These are phyloP conservation scores for Lycaena phlaeas DNA, from an alignment of 2,888 invertebrate species.

Conservation along the genomic window DNA sequence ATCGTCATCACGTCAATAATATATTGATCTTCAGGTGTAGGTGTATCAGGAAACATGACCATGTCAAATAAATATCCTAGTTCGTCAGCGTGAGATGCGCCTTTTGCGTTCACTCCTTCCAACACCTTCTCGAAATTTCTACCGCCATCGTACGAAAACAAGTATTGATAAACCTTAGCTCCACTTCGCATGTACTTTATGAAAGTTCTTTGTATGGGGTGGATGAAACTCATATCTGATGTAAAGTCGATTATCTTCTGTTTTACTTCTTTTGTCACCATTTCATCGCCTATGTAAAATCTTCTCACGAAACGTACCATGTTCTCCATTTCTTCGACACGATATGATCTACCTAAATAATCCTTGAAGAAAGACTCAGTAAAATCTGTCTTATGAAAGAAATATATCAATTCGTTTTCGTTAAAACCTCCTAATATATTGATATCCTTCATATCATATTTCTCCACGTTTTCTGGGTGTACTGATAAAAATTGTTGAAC, in stretches of 20 bases:
- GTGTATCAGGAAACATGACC: conserved; percentile 15
- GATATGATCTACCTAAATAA: neutral
- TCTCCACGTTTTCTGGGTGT: conserved; percentile 26
- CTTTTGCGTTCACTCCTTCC: conserved; percentile 20
- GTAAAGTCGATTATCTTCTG: conserved; percentile 27
- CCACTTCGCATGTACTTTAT: conserved; percentile 29
- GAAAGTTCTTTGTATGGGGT: conserved; percentile 29
- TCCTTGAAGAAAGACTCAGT: neutral
- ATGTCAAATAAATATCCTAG: conserved; percentile 33
- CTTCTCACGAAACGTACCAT: conserved; percentile 29
- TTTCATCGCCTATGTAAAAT: conserved; percentile 40
- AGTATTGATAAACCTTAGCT: conserved; percentile 31
- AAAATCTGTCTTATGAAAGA: neutral
- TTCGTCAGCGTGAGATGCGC: conserved; percentile 32
- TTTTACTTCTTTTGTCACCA: conserved; percentile 21
- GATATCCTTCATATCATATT: conserved; percentile 29
- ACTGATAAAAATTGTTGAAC: conserved; percentile 23
- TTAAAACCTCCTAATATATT: conserved; percentile 38
- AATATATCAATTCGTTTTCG: conserved; percentile 23
- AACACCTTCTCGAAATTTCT: conserved; percentile 32
- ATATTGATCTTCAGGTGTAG: conserved; percentile 26
- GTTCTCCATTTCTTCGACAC: conserved; percentile 20
- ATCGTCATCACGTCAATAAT: conserved; percentile 31
- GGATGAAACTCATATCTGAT: conserved; percentile 32
- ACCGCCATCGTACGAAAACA: conserved; percentile 37